phyloP scores from a whole-genome alignment of 2,888 invertebrate genomes.

The Torymus auratus region DNA sequence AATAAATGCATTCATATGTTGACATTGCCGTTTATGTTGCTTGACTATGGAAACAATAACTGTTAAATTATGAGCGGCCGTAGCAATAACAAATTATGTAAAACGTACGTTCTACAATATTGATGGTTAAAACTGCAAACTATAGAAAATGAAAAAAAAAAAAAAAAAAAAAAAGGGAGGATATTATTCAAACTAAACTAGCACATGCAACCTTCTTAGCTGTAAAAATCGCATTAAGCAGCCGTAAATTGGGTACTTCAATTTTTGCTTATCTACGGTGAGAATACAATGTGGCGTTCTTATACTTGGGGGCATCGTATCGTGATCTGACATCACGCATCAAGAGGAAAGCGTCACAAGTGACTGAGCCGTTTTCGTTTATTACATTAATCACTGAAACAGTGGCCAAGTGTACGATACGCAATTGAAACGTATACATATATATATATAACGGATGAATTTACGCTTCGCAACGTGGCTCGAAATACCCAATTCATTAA shows the following conservation, averaged over 20 bases:
- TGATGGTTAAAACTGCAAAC: no score
- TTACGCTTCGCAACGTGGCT: not conserved
- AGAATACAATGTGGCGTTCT: no score
- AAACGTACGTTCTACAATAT: no score
- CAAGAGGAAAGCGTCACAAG: slow-evolving; percentile 15
- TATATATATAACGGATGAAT: not conserved
- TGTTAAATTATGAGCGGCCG: no score
- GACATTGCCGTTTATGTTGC: no score
- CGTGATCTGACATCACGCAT: slow-evolving; percentile 1
- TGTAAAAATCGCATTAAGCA: not conserved
- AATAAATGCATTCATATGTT: no score
- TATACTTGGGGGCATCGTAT: not conserved
- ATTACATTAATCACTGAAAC: slow-evolving; percentile 30
- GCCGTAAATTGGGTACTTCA: not conserved
- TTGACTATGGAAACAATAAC: no score
- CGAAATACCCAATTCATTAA: slow-evolving; percentile 5
- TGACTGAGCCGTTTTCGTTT: slow-evolving; percentile 20
- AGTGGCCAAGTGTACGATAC: not conserved
- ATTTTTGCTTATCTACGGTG: not conserved
- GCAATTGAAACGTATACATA: slow-evolving; percentile 9
- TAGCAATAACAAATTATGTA: no score
- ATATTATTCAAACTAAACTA: slow-evolving; percentile 3
- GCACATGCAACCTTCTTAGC: not conserved
- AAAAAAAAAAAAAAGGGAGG: no score
- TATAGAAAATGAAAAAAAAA: no score